A percentile compares a stretch with the other conserved stretches of the same genome.
phyloP scores from a whole-genome alignment of 2,888 invertebrate species.

The Athalia rosae region DNA sequence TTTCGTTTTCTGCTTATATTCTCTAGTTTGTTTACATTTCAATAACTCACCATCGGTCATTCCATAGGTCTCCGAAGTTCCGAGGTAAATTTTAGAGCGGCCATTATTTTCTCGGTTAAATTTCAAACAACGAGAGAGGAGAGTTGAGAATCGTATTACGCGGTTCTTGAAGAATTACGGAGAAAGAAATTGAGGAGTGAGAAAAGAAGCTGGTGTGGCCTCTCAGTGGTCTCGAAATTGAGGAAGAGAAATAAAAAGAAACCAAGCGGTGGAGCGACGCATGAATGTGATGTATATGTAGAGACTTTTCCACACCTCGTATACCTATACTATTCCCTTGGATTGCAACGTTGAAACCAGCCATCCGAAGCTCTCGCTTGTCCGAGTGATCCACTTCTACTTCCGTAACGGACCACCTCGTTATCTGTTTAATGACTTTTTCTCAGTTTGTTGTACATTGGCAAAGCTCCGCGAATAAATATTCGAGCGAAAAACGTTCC shows the following conservation, averaged over 20 bases:
- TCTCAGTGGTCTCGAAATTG: background rate
- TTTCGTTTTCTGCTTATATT: no score
- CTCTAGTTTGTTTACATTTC: no score
- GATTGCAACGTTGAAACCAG: constrained; percentile 17
- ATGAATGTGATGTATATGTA: no score
- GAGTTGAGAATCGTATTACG: background rate
- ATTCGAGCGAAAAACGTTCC: background rate
- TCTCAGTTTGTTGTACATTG: constrained; percentile 19
- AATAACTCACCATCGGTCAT: background rate
- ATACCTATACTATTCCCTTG: background rate
- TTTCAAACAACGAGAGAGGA: constrained; percentile 1
- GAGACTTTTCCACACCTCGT: no score
- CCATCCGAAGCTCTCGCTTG: background rate
- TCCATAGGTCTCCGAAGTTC: background rate
- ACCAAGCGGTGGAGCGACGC: constrained; percentile 11
- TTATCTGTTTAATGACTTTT: constrained; percentile 41
- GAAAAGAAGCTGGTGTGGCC: background rate
- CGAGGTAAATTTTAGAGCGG: background rate
- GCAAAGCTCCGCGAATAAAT: constrained; percentile 20
- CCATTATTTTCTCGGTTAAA: constrained; percentile 30
- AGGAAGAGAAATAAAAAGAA: background rate
- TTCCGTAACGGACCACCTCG: constrained; percentile 8
- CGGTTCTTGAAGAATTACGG: background rate
- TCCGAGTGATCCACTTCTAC: constrained; percentile 24
- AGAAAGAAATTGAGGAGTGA: background rate